Percentiles rank a stretch among this genome's conserved stretches.
phyloP scores from a whole-genome alignment of 2,797 vertebrate genomes.

The Hydrolagus colliei region DNA sequence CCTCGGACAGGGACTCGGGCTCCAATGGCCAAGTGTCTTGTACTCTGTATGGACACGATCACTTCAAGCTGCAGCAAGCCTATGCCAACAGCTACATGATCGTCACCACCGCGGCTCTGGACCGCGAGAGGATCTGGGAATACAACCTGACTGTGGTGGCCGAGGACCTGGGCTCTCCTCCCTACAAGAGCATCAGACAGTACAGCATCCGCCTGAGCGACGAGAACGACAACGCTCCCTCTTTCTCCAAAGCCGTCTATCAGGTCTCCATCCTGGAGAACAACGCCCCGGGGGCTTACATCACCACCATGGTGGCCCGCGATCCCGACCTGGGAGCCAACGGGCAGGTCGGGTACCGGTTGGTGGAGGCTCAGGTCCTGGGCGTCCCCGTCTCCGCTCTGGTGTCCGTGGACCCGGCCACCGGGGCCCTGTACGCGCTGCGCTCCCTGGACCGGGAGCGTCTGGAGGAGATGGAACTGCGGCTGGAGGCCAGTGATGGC shows the following conservation, averaged over 20 bases:
- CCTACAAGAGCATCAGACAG: conserved; percentile 69
- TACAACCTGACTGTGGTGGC: conserved; percentile 88
- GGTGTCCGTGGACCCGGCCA: conserved; percentile 80
- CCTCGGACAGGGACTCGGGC: conserved; percentile 79
- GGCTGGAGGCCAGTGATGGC: conserved; percentile 78
- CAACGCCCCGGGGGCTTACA: conserved; percentile 77
- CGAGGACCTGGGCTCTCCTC: conserved; percentile 77
- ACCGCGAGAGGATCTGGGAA: conserved; percentile 75
- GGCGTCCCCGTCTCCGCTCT: conserved; percentile 80
- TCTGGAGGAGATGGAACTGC: conserved; percentile 74
- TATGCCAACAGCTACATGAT: conserved; percentile 89
- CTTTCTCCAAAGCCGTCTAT: conserved; percentile 67
- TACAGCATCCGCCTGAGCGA: conserved; percentile 76
- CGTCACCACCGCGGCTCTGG: conserved; percentile 67
- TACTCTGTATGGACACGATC: conserved; percentile 76
- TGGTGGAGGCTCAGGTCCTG: conserved; percentile 77
- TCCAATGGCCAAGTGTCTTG: conserved; percentile 79
- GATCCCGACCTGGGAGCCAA: conserved; percentile 79
- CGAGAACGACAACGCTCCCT: conserved; percentile 84
- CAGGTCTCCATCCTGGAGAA: conserved; percentile 80
- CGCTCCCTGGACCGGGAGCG: conserved; percentile 90
- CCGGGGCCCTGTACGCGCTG: conserved; percentile 81
- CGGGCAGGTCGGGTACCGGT: conserved; percentile 76
- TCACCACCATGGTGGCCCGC: conserved; percentile 71
- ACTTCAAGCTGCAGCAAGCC: conserved; percentile 77